Conservation (phyloP, 2,888 invertebrate genomes). For the Cryptus armator region DNA sequence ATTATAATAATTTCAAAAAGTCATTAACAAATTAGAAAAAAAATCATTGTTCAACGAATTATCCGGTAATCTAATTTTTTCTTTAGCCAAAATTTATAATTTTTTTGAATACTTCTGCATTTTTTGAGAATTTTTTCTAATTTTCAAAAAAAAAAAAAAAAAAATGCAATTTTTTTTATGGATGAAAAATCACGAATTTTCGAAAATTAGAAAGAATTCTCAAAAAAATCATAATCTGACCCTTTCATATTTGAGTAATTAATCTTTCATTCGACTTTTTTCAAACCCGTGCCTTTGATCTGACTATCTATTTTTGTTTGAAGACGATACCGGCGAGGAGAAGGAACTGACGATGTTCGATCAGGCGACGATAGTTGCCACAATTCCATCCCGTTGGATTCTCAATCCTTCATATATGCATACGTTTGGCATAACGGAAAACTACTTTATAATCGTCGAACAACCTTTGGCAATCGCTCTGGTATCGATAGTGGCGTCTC, state of each 20-base stretch:
- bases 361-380: slow-evolving; percentile 90
- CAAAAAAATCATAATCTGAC: too few species aligned
- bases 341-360: slow-evolving; percentile 87
- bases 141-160: too few species aligned
- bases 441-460: slow-evolving; percentile 95
- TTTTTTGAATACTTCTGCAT: too few species aligned
- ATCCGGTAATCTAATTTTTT: too few species aligned
- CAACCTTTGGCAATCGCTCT: slow-evolving; percentile 93
- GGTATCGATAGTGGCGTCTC: slow-evolving; percentile 87
- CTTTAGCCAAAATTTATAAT: too few species aligned
- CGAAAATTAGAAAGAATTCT: too few species aligned
- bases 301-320: not conserved
- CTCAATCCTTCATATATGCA: slow-evolving; percentile 96
- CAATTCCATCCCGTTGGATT: slow-evolving; percentile 91
- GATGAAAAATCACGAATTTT: too few species aligned
- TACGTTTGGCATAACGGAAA: slow-evolving; percentile 95
- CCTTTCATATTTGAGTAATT: not conserved
- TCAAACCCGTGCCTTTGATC: not conserved
- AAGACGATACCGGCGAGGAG: slow-evolving; percentile 75
- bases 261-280: not conserved
- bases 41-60: too few species aligned
- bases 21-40: too few species aligned
- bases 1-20: too few species aligned
- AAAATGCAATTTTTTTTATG: too few species aligned
- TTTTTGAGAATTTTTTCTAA: too few species aligned